Percentiles rank a stretch among this genome's conserved stretches.
These are phyloP conservation scores for Suricata suricatta DNA, from an alignment of 2,113 vertebrate species.

Conservation along the genomic window DNA sequence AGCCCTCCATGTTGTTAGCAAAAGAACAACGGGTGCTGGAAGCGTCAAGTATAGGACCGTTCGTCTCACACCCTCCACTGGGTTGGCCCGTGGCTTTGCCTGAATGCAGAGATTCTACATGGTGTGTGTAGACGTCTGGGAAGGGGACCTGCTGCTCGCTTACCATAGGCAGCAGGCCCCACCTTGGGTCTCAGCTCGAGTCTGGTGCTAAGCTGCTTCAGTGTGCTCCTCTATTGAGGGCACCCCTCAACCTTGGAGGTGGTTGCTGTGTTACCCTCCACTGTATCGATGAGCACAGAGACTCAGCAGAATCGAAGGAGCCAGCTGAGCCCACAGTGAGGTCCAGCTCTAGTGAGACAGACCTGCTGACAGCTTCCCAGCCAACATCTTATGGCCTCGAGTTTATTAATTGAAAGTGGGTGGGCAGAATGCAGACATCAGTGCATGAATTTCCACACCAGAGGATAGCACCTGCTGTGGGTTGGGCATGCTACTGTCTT, in stretches of 20 bases:
- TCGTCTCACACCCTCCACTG: fast-evolving
- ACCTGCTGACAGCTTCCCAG: not conserved
- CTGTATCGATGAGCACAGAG: not conserved
- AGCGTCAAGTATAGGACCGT: not conserved
- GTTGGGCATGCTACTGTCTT: not conserved
- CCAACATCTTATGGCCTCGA: too few relatives aligned
- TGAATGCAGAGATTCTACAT: fast-evolving
- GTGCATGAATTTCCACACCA: not conserved
- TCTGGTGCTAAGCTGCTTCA: not conserved
- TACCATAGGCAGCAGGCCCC: fast-evolving
- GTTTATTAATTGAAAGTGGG: not conserved
- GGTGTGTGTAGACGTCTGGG: fast-evolving
- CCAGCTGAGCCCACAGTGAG: not conserved
- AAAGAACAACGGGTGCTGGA: not conserved
- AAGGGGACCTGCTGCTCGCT: not conserved
- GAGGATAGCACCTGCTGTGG: not conserved
- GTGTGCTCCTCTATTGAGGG: fast-evolving
- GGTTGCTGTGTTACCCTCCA: not conserved
- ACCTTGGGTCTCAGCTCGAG: too few relatives aligned
- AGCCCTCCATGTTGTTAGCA: not conserved
- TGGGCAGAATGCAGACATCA: fast-evolving
- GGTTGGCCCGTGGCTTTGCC: not conserved
- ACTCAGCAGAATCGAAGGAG: not conserved
- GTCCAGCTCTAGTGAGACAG: too few relatives aligned
- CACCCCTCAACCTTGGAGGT: not conserved